Base-by-base conservation (phyloP, 1,140 invertebrate species). In the Ceratina calcarata region DNA sequence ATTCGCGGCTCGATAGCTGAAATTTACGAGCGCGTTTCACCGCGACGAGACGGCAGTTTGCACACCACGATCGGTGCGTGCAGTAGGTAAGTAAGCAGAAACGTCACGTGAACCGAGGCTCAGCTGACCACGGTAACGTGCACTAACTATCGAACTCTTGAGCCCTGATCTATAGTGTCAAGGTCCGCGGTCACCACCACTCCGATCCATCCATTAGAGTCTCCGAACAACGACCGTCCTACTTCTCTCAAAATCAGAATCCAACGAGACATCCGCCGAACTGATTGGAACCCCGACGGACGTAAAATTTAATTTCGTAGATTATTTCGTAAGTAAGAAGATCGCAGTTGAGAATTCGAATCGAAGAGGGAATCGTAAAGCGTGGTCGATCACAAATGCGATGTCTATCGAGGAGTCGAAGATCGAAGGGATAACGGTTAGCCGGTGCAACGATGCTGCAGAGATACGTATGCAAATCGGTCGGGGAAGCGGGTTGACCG, bases 121-220 rank as follows among this genome's bases (percentile, higher is more conserved):
- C 69, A 57, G 61, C 78, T 83, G 66, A 76, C 77, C 77, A 58
- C 61, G 72, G 80, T 80, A 84, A 85, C 83, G 71, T 62, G 83
- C 67, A 64, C 67, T 69, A 84, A 84, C 83, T 83, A 71, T 57
- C 60, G 27, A 4, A 32, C 27, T 32, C 27, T 10, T 6, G 3
- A 45, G 76, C 67, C 57, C 78, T 83, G 83, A 85, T 85, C 77
- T 80, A 83, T 61, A 69, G 73, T 85, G 73, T 85, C 82, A 76
- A 73, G 57, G 69, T 85, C 73, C 69, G 64, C 45, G 64, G 69
- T 73, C 72, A 77, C 65, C 68, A 58, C 71, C 61, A 73, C 73
- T 84, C 3, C 55, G 82, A 85, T 73, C 74, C 78, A 72, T 85
- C 82, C 77, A 85, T 85, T 85, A 85, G 78, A 80, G 45, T 45